A percentile compares a stretch with the other conserved stretches of the same genome.
phyloP scores from a whole-genome alignment of 2,888 invertebrate species.

The Aelia acuminata region DNA sequence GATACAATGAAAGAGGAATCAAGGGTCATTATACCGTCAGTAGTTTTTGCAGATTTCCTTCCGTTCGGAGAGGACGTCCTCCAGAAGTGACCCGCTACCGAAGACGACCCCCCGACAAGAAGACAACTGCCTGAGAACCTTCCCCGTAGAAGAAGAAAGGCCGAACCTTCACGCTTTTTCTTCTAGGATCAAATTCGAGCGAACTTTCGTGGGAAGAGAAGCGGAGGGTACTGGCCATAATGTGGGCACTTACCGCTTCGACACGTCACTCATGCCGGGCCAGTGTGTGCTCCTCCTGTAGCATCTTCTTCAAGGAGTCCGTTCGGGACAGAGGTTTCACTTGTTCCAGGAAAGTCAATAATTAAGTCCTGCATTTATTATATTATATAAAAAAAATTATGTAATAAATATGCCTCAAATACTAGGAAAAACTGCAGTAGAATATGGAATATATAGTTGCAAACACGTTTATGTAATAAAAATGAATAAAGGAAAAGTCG shows the following conservation, averaged over 20 bases:
- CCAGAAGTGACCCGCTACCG: neutral
- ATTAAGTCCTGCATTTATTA: no score
- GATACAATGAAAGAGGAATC: neutral
- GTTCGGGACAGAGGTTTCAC: neutral
- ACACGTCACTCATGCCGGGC: constrained; percentile 1
- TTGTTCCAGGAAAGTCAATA: neutral
- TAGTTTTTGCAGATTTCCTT: neutral
- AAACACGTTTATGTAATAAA: no score
- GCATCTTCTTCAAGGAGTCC: neutral
- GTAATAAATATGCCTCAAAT: no score
- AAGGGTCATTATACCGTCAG: neutral
- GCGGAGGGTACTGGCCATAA: neutral
- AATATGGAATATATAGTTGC: no score
- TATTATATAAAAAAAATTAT: no score
- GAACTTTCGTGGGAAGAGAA: constrained; percentile 47
- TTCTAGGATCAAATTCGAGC: constrained; percentile 44
- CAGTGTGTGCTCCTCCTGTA: neutral
- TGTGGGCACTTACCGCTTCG: constrained; percentile 38
- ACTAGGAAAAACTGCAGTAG: no score
- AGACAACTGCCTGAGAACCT: constrained; percentile 34
- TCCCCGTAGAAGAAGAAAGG: constrained; percentile 28
- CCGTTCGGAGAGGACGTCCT: neutral
- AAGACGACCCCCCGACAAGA: constrained; percentile 18
- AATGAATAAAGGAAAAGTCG: no score
- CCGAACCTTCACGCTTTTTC: constrained; percentile 51